A percentile compares a stretch with the other conserved stretches of the same genome.
Evolutionary conservation across 2,113 vertebrate species (phyloP).

Genomic region (Sminthopsis crassicaudata): DNA sequence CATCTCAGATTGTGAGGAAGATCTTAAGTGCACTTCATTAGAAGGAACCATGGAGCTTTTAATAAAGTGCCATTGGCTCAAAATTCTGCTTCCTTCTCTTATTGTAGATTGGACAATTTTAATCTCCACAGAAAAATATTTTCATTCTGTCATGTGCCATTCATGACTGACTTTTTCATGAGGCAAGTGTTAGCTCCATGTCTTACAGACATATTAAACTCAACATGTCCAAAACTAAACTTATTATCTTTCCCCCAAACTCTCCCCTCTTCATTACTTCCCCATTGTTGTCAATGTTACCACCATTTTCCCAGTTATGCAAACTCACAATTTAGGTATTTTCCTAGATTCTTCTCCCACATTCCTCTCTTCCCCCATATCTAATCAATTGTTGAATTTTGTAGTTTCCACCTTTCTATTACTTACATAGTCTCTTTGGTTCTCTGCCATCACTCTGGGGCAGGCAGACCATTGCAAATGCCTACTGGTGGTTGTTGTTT

Average conservation of each 20-base stretch:
- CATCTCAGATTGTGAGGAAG: no score
- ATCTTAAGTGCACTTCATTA: no score
- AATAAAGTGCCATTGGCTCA: no score
- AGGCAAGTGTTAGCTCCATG: neutral
- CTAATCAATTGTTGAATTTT: neutral
- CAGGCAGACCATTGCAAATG: neutral
- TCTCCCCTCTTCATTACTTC: neutral
- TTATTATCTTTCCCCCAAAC: neutral
- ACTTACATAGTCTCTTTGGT: neutral
- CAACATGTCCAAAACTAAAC: neutral
- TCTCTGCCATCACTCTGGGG: neutral
- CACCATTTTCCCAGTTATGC: neutral
- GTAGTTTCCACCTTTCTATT: neutral
- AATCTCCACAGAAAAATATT: neutral
- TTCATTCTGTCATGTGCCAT: neutral
- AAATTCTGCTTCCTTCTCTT: no score
- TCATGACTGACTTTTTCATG: neutral
- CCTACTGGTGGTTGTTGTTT: neutral
- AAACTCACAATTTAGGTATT: neutral
- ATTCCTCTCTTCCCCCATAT: neutral
- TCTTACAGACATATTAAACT: neutral
- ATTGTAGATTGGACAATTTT: no score
- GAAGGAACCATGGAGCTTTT: no score
- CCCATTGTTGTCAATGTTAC: neutral
- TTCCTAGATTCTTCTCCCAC: neutral